Conservation (phyloP, 2,888 invertebrate genomes). For the Acrocyrtus sp. region DNA sequence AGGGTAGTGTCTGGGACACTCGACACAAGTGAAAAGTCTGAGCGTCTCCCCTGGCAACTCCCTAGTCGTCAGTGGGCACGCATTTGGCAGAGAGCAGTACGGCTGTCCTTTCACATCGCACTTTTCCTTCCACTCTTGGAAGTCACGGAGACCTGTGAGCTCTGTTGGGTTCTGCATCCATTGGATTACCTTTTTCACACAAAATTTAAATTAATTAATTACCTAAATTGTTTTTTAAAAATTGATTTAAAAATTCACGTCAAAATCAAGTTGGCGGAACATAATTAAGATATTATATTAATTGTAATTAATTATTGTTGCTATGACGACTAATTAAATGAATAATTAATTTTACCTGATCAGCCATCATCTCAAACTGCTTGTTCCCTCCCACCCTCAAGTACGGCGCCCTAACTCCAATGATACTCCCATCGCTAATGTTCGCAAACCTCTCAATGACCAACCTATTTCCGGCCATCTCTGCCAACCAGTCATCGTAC, state of each 20-base stretch:
- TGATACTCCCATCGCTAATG: slow-evolving; percentile 90
- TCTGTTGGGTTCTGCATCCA: slow-evolving; percentile 97
- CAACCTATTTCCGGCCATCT: slow-evolving; percentile 91
- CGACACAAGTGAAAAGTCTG: slow-evolving; percentile 94
- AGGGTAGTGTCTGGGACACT: slow-evolving; percentile 94
- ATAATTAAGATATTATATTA: too few relatives aligned
- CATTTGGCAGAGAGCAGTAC: slow-evolving; percentile 90
- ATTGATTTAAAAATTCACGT: too few relatives aligned
- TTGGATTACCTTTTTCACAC: slow-evolving; percentile 88
- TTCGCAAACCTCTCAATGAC: slow-evolving; percentile 91
- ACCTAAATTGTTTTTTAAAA: too few relatives aligned
- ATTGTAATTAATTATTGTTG: too few relatives aligned
- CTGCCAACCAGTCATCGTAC: slow-evolving; percentile 93
- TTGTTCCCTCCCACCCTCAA: slow-evolving; percentile 93
- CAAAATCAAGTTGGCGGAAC: too few relatives aligned
- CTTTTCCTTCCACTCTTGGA: slow-evolving; percentile 95
- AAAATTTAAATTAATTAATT: neutral
- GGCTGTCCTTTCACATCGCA: slow-evolving; percentile 95
- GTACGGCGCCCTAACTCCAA: slow-evolving; percentile 89
- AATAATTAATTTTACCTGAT: slow-evolving; percentile 78
- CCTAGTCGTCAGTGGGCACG: slow-evolving; percentile 87
- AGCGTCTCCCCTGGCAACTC: slow-evolving; percentile 92
- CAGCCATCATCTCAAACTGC: slow-evolving; percentile 97
- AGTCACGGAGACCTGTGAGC: slow-evolving; percentile 84
- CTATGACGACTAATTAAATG: too few relatives aligned